Evolutionary conservation across 2,113 vertebrate species (phyloP), one percentile per base, ranked within the genome.

Genomic region (Irena cyanogastra): DNA sequence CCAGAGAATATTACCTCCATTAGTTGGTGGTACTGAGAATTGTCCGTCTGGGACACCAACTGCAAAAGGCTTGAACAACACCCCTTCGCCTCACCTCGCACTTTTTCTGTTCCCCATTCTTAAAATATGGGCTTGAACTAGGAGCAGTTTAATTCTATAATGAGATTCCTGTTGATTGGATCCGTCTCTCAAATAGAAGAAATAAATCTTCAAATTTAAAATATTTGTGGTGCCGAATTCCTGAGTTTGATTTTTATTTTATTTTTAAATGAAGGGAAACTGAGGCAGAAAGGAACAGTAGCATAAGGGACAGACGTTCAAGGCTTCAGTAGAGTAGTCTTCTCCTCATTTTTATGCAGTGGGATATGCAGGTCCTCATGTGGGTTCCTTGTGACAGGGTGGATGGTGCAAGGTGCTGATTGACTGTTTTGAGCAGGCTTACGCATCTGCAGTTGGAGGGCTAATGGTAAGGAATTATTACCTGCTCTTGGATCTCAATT

Each of bases 401-500:
- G 83, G 56, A 39, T 60, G 22, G 53, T 68, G 33, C 33, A 80
- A 79, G 27, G 26, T 90, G 68, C 49, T 76, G 44, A 76, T 47
- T 41, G 39, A 65, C 39, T 65, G 49, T 74, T 95, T 68, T 45
- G 78, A 88, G 70, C 4, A 17, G 61, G n/a, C 61, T 90, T 86
- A 41, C n/a, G 72, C 75, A 47, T 87, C 90, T 88, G 81, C 59
- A 79, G 49, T 37, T 54, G 56, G 72, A 92, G 52, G n/a, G 22
- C 68, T 94, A 96, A 77, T 39, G 50, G 39, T 60, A 88, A 95
- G 87, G 65, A 93, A 86, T 76, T 82, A 76, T 81, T 87, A 92
- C 83, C 85, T 89, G 83, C 65, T 93, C 57, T 71, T 83, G 68
- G 59, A 77, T 91, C 75, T 96, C 94, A 87, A 31, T 94, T 84